phyloP scores from a whole-genome alignment of 2,113 vertebrate species.

The Noturus placidus region DNA sequence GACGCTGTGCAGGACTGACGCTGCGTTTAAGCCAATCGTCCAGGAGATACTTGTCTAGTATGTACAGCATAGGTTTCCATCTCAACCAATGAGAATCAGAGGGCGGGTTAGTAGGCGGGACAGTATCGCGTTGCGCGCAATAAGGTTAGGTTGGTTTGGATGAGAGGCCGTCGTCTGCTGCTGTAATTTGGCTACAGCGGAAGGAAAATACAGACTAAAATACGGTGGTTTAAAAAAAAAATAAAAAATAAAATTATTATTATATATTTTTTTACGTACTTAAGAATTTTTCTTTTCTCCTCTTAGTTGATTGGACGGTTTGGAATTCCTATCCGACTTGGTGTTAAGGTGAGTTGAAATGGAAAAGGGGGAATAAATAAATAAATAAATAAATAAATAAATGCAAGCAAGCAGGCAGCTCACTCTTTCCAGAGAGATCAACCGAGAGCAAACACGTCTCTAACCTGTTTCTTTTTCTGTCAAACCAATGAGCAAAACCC shows the following conservation, averaged over 20 bases:
- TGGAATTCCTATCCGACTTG: conserved; percentile 16
- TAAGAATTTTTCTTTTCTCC: background rate
- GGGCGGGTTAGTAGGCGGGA: conserved; percentile 50
- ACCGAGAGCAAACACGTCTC: conserved; percentile 56
- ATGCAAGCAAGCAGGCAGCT: no score
- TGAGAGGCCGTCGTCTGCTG: conserved; percentile 73
- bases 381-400: no score
- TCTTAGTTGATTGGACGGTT: conserved; percentile 35
- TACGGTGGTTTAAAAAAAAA: no score
- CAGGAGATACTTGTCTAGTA: no score
- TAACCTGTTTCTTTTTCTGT: conserved; percentile 74
- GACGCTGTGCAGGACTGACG: conserved; percentile 46
- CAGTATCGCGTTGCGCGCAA: conserved; percentile 42
- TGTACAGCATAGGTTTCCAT: background rate
- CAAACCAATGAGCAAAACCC: conserved; percentile 71
- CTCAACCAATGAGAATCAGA: conserved; percentile 60
- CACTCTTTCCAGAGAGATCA: background rate
- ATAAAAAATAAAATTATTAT: no score
- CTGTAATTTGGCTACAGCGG: conserved; percentile 55
- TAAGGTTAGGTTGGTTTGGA: conserved; percentile 72
- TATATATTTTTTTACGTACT: conserved; percentile 45
- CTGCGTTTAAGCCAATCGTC: background rate
- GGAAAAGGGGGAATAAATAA: no score
- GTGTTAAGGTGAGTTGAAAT: conserved; percentile 59
- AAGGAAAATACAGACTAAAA: conserved; percentile 66